Conservation (phyloP, 2,113 vertebrate genomes). For the Oncorhynchus gorbuscha region DNA sequence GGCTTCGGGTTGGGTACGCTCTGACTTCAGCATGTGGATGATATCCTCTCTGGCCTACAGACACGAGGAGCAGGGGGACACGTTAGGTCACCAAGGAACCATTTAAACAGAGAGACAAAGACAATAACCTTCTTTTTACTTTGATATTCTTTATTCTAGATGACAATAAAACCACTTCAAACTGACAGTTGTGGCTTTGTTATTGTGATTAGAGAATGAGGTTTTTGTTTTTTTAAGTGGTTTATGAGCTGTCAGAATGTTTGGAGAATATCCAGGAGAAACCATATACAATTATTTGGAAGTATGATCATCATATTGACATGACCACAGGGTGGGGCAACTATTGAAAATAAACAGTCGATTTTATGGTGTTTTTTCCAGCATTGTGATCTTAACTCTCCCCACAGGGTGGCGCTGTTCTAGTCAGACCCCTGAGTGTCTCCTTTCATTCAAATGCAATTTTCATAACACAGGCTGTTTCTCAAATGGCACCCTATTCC, state of each 20-base stretch:
- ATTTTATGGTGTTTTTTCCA: not conserved
- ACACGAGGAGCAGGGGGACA: not conserved
- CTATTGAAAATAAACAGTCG: not conserved
- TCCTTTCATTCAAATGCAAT: not conserved
- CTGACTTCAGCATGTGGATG: slow-evolving; percentile 88
- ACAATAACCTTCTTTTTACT: too few relatives aligned
- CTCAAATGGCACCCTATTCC: too few relatives aligned
- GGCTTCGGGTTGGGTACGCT: slow-evolving; percentile 80
- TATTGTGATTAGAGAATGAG: not conserved
- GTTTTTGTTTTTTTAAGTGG: not conserved
- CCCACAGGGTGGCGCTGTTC: slow-evolving; percentile 35
- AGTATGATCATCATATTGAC: not conserved
- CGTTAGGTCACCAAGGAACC: too few relatives aligned
- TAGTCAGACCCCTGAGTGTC: not conserved
- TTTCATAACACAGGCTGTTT: not conserved
- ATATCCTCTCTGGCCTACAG: slow-evolving; percentile 92
- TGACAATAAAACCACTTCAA: too few relatives aligned
- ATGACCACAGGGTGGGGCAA: slow-evolving; percentile 1
- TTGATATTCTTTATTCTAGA: too few relatives aligned
- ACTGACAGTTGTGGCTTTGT: not conserved
- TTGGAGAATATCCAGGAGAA: not conserved
- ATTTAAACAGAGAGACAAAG: too few relatives aligned
- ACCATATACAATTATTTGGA: not conserved
- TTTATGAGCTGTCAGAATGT: not conserved
- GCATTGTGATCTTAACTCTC: too few relatives aligned